Conservation (phyloP, 2,113 vertebrate genomes). For the Balaenoptera acutorostrata region DNA sequence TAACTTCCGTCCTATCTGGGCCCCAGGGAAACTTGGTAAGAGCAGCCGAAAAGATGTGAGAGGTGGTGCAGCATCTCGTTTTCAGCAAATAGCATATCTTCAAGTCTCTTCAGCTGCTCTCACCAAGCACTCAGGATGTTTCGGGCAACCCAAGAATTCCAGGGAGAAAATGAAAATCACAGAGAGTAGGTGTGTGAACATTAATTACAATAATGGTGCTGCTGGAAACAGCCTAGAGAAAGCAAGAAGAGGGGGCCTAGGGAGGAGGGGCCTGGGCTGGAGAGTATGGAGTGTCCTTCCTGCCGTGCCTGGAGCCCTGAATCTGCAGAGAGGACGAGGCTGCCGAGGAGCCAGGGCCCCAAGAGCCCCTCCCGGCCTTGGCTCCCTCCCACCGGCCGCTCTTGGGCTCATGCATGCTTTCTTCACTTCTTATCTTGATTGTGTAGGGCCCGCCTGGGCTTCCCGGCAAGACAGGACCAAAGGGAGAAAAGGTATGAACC, state of each 20-base stretch:
- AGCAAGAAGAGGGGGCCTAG: neutral
- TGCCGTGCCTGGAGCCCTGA: neutral
- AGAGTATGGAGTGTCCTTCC: rapidly evolving
- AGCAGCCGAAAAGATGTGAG: neutral
- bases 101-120: neutral
- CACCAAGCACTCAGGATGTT: neutral
- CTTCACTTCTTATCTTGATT: neutral
- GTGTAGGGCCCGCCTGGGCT: constrained; percentile 91
- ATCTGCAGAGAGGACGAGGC: neutral
- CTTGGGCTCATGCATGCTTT: neutral
- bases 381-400: neutral
- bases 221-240: neutral
- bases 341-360: neutral
- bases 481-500: constrained; percentile 93
- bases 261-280: neutral
- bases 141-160: neutral
- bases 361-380: too few species aligned
- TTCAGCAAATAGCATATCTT: neutral
- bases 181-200: neutral
- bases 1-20: neutral
- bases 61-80: neutral
- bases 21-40: neutral
- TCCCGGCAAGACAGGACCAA: constrained; percentile 91
- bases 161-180: neutral
- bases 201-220: too few species aligned